Evolutionary conservation across 2,113 vertebrate species (phyloP).

Genomic region (Hemiprocne comata): DNA sequence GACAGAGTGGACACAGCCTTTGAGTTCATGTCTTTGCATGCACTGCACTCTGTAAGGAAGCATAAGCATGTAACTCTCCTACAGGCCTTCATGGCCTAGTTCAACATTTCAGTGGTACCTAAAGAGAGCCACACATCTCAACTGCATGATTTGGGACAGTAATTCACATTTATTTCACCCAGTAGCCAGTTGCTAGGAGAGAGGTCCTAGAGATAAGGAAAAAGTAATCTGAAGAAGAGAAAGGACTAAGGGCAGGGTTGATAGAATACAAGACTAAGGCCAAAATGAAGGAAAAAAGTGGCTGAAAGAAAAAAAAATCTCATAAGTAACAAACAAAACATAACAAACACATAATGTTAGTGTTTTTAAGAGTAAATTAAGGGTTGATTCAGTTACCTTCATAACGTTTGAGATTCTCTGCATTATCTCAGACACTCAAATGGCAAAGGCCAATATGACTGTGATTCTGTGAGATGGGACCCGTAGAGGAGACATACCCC

Average conservation of each 20-base stretch:
- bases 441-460: neutral
- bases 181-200: neutral
- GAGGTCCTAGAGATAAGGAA: neutral
- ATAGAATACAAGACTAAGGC: neutral
- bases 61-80: neutral
- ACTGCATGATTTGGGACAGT: neutral
- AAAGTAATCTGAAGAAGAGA: neutral
- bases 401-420: neutral
- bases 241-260: neutral
- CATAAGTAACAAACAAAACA: neutral
- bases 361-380: neutral
- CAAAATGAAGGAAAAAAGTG: neutral
- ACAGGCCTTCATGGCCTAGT: neutral
- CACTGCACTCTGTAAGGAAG: neutral
- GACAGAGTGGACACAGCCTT: neutral
- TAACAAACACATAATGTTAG: neutral
- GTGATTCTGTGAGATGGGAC: neutral
- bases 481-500: neutral
- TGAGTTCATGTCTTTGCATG: neutral
- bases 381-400: neutral
- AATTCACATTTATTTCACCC: neutral
- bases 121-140: accelerated
- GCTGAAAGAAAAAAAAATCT: neutral
- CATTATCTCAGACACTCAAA: neutral
- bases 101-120: neutral